Conservation (phyloP, 2,888 invertebrate species). For the Drosophila emarginata region DNA sequence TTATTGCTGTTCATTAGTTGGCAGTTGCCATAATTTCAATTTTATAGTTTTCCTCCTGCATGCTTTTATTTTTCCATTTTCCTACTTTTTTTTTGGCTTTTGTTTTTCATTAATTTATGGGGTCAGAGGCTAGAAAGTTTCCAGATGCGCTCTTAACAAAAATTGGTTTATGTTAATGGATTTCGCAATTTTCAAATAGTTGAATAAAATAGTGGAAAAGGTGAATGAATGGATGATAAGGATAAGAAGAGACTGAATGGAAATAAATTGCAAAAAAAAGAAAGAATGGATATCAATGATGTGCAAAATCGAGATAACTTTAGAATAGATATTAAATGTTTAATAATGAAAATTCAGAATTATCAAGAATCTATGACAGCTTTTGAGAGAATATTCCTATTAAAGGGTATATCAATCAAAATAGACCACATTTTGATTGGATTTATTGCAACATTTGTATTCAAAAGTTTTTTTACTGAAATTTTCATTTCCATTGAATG, state of each 20-base stretch:
- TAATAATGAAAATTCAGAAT: too few relatives aligned
- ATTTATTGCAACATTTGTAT: too few relatives aligned
- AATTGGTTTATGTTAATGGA: slow-evolving; percentile 28
- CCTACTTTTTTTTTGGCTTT: slow-evolving; percentile 19
- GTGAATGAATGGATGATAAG: slow-evolving; percentile 21
- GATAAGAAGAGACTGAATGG: too few relatives aligned
- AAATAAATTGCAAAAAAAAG: too few relatives aligned
- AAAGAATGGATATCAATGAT: too few relatives aligned
- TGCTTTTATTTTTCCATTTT: slow-evolving; percentile 54
- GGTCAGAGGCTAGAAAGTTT: slow-evolving; percentile 9
- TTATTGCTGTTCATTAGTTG: slow-evolving; percentile 73
- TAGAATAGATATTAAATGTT: too few relatives aligned
- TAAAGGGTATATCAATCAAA: too few relatives aligned
- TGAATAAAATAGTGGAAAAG: slow-evolving; percentile 13
- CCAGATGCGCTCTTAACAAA: not conserved
- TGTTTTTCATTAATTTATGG: slow-evolving; percentile 43
- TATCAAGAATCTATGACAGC: too few relatives aligned
- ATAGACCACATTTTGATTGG: too few relatives aligned
- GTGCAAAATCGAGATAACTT: too few relatives aligned
- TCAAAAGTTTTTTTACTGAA: too few relatives aligned
- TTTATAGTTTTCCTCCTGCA: slow-evolving; percentile 42
- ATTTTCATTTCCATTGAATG: not conserved
- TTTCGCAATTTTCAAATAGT: slow-evolving; percentile 15
- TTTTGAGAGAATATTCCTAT: too few relatives aligned
- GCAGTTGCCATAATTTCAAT: slow-evolving; percentile 70